Evolutionary conservation across 2,888 invertebrate species (phyloP).

Genomic region (Drosophila neutralis): DNA sequence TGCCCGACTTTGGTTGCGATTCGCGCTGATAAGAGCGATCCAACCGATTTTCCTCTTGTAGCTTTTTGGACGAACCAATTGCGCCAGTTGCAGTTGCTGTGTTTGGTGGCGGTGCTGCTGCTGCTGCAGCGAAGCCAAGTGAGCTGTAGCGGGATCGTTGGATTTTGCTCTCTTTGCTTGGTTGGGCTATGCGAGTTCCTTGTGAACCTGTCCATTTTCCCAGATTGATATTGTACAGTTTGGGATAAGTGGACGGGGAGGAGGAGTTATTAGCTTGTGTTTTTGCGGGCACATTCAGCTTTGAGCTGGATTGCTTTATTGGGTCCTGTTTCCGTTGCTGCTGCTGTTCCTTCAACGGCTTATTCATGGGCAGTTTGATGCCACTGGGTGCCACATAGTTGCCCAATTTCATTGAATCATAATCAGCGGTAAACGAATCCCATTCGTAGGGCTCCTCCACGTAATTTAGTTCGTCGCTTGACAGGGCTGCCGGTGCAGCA

Average conservation of each 20-base stretch:
- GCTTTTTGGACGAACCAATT: conserved; percentile 16
- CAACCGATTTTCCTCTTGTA: neutral
- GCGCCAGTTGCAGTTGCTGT: neutral
- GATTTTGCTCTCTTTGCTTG: conserved; percentile 28
- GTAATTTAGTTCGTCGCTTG: neutral
- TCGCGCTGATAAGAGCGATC: neutral
- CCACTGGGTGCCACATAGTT: conserved; percentile 17
- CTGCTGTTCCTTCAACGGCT: conserved; percentile 12
- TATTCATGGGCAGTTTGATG: conserved; percentile 8
- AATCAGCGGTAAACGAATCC: conserved; percentile 16
- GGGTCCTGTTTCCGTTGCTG: neutral
- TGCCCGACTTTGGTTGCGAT: conserved; percentile 4
- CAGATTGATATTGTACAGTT: conserved; percentile 39
- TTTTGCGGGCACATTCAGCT: conserved; percentile 1
- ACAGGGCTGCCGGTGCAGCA: neutral
- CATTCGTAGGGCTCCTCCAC: conserved; percentile 25
- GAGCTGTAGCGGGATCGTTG: conserved; percentile 16
- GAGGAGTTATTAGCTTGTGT: conserved; percentile 22
- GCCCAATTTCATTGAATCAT: conserved; percentile 18
- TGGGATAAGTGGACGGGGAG: conserved; percentile 19
- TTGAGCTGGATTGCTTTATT: neutral
- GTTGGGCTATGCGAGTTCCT: neutral
- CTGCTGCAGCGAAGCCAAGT: neutral
- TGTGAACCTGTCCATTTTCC: conserved; percentile 20
- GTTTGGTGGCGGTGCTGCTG: neutral